Conservation (phyloP, 2,888 invertebrate species). For the Drosophila siamana region DNA sequence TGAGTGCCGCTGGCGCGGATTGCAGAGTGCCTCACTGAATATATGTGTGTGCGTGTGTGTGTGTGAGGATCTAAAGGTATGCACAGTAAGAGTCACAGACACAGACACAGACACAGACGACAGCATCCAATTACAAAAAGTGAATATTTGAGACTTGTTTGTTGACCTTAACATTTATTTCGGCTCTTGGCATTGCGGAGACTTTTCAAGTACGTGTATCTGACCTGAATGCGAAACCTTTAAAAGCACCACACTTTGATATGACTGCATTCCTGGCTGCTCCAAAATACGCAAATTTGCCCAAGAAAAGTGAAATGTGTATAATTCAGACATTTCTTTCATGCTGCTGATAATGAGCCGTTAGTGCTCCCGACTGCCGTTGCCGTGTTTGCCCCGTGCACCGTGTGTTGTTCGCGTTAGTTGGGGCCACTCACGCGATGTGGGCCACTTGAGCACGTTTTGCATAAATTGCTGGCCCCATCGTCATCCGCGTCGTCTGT, state of each 20-base stretch:
- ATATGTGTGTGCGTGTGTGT: neutral
- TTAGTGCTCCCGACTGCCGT: slow-evolving; percentile 13
- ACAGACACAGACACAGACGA: slow-evolving; percentile 49
- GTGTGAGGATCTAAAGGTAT: slow-evolving; percentile 56
- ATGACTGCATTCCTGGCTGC: slow-evolving; percentile 39
- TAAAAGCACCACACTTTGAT: slow-evolving; percentile 30
- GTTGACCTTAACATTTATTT: slow-evolving; percentile 76
- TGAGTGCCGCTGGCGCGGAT: slow-evolving; percentile 28
- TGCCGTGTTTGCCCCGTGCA: neutral
- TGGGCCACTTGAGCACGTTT: slow-evolving; percentile 77
- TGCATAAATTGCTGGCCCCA: slow-evolving; percentile 70
- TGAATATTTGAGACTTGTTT: slow-evolving; percentile 69
- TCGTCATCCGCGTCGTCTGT: no score
- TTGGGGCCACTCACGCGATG: slow-evolving; percentile 70
- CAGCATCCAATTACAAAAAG: slow-evolving; percentile 79
- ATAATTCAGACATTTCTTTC: slow-evolving; percentile 54
- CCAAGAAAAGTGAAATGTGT: slow-evolving; percentile 6
- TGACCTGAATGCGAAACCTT: slow-evolving; percentile 43
- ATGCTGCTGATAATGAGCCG: slow-evolving; percentile 68
- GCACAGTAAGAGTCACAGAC: slow-evolving; percentile 36
- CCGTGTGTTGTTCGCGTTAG: slow-evolving; percentile 28
- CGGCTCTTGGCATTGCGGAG: slow-evolving; percentile 29
- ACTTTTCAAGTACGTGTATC: slow-evolving; percentile 26
- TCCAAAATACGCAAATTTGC: neutral
- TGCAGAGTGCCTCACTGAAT: slow-evolving; percentile 11